Evolutionary conservation across 1,140 invertebrate species (phyloP).

Genomic region (Metopolophium dirhodum): DNA sequence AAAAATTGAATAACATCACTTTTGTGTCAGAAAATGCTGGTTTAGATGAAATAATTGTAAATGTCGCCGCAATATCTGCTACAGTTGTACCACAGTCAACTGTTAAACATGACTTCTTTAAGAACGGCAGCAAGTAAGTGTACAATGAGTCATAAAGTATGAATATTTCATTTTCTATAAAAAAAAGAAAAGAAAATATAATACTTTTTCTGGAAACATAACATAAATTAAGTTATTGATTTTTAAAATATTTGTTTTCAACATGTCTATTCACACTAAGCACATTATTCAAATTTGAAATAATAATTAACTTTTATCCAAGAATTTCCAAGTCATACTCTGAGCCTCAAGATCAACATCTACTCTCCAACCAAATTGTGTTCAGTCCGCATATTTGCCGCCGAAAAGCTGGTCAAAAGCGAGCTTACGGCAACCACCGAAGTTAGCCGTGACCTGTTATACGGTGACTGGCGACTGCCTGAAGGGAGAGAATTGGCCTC

Average conservation of each 20-base stretch:
- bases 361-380: no score
- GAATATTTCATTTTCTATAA: constrained; percentile 46
- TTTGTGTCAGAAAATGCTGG: constrained; percentile 39
- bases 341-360: no score
- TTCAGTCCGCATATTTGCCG: no score
- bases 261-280: background rate
- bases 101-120: constrained; percentile 35
- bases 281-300: background rate
- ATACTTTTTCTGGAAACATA: background rate
- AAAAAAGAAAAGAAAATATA: background rate
- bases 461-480: no score
- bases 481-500: no score
- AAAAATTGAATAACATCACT: constrained; percentile 49
- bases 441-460: no score
- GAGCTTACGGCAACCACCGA: no score
- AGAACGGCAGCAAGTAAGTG: constrained; percentile 40
- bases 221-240: background rate
- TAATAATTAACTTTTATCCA: background rate
- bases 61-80: constrained; percentile 31
- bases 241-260: background rate
- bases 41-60: constrained; percentile 33
- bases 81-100: constrained; percentile 38
- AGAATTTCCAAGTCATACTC: no score
- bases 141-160: constrained; percentile 13
- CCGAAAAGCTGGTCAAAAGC: no score